phyloP scores from a whole-genome alignment of 2,113 vertebrate genomes.

The Numida meleagris region DNA sequence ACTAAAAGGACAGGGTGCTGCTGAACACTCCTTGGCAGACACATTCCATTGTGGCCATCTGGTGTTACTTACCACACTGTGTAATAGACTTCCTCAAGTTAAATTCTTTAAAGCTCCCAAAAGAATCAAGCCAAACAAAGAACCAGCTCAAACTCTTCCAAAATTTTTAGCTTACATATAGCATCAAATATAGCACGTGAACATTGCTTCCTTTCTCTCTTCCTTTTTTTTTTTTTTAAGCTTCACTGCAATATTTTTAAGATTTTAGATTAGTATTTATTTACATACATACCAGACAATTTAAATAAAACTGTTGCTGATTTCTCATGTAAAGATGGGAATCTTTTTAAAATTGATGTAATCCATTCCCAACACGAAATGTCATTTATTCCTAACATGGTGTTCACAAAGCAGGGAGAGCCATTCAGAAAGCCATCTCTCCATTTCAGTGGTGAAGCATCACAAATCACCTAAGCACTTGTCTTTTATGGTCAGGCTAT shows the following conservation, averaged over 20 bases:
- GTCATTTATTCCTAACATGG: neutral
- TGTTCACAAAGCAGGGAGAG: neutral
- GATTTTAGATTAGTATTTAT: neutral
- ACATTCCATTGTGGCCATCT: neutral
- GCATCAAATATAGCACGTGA: neutral
- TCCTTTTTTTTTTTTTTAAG: neutral
- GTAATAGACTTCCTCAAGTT: neutral
- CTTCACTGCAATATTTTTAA: neutral
- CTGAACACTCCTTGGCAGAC: neutral
- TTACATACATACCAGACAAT: neutral
- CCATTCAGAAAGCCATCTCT: neutral
- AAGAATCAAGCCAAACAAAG: neutral
- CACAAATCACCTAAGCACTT: neutral
- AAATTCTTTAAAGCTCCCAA: neutral
- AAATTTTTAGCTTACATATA: neutral
- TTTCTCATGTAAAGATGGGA: neutral
- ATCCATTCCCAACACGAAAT: neutral
- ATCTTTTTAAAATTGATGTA: neutral
- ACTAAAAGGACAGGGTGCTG: accelerated
- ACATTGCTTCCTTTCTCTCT: neutral
- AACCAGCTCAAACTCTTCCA: neutral
- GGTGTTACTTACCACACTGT: neutral
- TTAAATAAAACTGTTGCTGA: neutral
- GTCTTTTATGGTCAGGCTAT: neutral
- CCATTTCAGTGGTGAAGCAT: neutral